Base-by-base conservation (phyloP, 2,113 vertebrate species). In the Parus major region DNA sequence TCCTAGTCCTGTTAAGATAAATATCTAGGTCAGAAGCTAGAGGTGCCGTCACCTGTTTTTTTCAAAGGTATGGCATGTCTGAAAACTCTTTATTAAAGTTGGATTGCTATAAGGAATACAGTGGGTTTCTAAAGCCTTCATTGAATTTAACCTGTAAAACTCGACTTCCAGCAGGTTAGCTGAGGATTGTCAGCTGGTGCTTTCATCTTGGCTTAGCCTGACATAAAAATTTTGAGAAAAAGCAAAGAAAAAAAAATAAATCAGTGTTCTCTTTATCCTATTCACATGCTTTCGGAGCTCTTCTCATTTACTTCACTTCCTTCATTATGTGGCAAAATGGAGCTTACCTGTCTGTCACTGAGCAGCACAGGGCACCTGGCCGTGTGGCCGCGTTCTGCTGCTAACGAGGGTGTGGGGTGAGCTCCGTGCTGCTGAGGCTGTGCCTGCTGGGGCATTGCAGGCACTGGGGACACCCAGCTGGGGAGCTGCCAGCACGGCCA, bases 71-170 rank as follows among this genome's bases (percentile, higher is more conserved):
- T 49, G 42, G 18, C 68, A 35, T 69, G 12, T 72, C 93, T 82
- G 73, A 65, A 91, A 82, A 69, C n/a, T 56, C 88, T 84, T 66
- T 44, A 36, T 11, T 78, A 57, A 76, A 53, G 42, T 50, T 91
- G 70, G 33, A 76, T 90, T 76, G 24, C 50, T 66, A 8, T 81
- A 70, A 84, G 70, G 56, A 78, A 59, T 42, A 13, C 21, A 70
- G 42, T 28, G 20, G 23, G 27, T 71, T 75, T 69, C 90, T 35
- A 29, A 93, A 83, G 28, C 33, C 28, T 5, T 72, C 20, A 61
- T 76, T 81, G 68, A 75, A 90, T 88, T 86, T 94, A 95, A 95
- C 69, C 52, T 90, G 59, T 82, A 86, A 68, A 75, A 60, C 57
- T 52, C 0, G 15, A 81, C 63, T 92, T 94, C 39, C 47, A 72